phyloP scores from a whole-genome alignment of 1,140 invertebrate genomes.

The Cotesia typhae region DNA sequence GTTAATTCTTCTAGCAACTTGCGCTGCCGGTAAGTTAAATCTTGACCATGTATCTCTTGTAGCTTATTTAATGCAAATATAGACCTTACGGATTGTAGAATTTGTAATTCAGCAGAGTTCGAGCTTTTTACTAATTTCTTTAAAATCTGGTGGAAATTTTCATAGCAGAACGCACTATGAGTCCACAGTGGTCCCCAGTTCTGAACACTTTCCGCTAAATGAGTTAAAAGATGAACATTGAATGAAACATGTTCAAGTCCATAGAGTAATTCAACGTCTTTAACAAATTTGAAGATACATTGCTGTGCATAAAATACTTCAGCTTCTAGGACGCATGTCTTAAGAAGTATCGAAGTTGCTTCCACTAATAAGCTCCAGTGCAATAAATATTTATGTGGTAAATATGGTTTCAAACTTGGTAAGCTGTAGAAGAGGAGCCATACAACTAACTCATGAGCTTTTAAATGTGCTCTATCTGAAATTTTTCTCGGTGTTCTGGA shows the following conservation, averaged over 20 bases:
- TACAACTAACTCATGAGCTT: constrained; percentile 49
- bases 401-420: constrained; percentile 35
- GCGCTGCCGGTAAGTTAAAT: background rate
- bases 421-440: constrained; percentile 47
- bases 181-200: constrained; percentile 43
- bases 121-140: constrained; percentile 36
- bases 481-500: constrained; percentile 45
- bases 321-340: constrained; percentile 35
- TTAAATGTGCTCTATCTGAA: constrained; percentile 45
- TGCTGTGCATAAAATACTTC: constrained; percentile 36
- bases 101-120: constrained; percentile 26
- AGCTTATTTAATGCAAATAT: constrained; percentile 17
- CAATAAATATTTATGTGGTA: constrained; percentile 40
- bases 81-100: constrained; percentile 26
- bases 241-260: constrained; percentile 38
- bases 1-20: constrained; percentile 5
- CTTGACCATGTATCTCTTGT: constrained; percentile 12
- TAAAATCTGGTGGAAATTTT: constrained; percentile 34
- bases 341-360: constrained; percentile 40
- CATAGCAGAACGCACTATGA: constrained; percentile 39
- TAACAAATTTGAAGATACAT: constrained; percentile 43
- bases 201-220: constrained; percentile 36
- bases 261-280: constrained; percentile 41
- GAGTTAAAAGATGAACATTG: constrained; percentile 45
- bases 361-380: constrained; percentile 47